Percentiles rank a stretch among this genome's conserved stretches.
These are phyloP conservation scores for Hirundichthys speculiger DNA, from an alignment of 2,113 vertebrate species.

Conservation along the genomic window DNA sequence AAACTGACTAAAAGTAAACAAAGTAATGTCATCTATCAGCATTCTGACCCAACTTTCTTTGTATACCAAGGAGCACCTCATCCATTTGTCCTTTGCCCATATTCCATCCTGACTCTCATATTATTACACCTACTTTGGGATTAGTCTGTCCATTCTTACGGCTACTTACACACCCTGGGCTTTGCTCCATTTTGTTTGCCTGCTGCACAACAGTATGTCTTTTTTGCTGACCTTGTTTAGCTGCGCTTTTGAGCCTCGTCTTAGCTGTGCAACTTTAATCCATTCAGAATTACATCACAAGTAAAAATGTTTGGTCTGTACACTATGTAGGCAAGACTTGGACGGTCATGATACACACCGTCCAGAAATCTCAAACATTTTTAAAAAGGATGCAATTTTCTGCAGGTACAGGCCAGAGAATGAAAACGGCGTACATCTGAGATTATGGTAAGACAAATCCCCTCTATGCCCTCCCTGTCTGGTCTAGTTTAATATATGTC, in stretches of 20 bases:
- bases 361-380: slow-evolving; percentile 51
- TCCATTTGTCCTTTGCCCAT: slow-evolving; percentile 32
- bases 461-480: slow-evolving; percentile 71
- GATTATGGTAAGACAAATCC: slow-evolving; percentile 92
- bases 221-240: slow-evolving; percentile 72
- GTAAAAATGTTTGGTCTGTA: slow-evolving; percentile 46
- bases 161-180: slow-evolving; percentile 60
- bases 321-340: slow-evolving; percentile 24
- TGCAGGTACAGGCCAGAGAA: slow-evolving; percentile 99
- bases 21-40: background rate
- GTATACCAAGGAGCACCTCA: slow-evolving; percentile 24
- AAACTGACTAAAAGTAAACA: slow-evolving; percentile 2
- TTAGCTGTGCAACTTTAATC: slow-evolving; percentile 62
- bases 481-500: slow-evolving; percentile 58
- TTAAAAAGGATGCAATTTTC: slow-evolving; percentile 92
- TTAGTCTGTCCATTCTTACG: slow-evolving; percentile 80
- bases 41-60: slow-evolving; percentile 9
- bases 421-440: slow-evolving; percentile 99
- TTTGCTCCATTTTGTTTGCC: slow-evolving; percentile 68
- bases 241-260: slow-evolving; percentile 52
- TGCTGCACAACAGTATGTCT: slow-evolving; percentile 64
- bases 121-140: slow-evolving; percentile 80
- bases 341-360: slow-evolving; percentile 38
- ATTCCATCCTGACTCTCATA: slow-evolving; percentile 50
- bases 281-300: slow-evolving; percentile 62